These are phyloP conservation scores for Maccullochella peelii DNA, from an alignment of 2,113 vertebrate genomes.

Conservation along the genomic window DNA sequence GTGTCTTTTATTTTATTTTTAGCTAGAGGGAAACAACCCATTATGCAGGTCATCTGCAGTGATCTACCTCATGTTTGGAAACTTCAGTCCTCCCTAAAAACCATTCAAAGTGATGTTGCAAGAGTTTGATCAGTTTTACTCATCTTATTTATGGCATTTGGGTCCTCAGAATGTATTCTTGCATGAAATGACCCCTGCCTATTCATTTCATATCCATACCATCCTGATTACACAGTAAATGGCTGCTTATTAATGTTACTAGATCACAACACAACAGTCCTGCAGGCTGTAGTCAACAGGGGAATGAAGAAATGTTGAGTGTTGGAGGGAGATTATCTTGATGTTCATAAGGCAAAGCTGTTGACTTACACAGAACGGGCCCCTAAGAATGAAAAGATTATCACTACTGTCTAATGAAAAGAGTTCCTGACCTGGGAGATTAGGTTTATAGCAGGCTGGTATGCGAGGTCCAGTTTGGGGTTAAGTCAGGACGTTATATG, in stretches of 20 bases:
- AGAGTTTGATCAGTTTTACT: not conserved
- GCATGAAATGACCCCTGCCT: not conserved
- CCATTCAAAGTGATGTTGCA: not conserved
- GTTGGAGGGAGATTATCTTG: not conserved
- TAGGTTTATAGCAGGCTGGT: constrained; percentile 26
- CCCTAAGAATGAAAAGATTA: constrained; percentile 20
- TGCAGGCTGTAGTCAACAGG: not conserved
- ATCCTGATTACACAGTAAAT: not conserved
- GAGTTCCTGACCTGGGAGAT: constrained; percentile 25
- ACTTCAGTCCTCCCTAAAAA: not conserved
- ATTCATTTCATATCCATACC: not conserved
- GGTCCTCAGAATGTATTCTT: not conserved
- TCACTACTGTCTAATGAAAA: not conserved
- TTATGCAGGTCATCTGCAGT: not conserved
- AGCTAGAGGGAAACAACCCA: not conserved
- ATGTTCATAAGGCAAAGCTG: not conserved
- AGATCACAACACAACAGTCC: not conserved
- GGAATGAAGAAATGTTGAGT: not conserved
- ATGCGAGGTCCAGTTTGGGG: not conserved
- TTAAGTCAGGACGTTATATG: not conserved
- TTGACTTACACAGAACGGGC: not conserved
- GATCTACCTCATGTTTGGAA: not conserved
- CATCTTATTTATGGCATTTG: not conserved
- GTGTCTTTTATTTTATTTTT: not conserved
- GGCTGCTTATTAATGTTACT: not conserved